These are phyloP conservation scores for Saxicola maurus DNA, from an alignment of 2,797 vertebrate species.

Conservation along the genomic window DNA sequence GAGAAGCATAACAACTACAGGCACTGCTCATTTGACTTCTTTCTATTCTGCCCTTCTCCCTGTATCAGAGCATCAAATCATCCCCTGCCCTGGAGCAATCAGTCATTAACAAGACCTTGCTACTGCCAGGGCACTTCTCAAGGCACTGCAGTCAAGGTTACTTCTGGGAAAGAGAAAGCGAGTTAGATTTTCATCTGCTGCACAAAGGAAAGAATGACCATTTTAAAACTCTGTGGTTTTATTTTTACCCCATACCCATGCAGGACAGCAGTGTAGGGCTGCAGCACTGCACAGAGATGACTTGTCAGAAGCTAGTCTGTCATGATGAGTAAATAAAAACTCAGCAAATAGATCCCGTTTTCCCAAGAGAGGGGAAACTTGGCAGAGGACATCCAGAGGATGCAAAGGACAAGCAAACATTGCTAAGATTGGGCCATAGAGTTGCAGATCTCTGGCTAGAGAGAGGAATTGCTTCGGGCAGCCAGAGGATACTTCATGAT, in stretches of 20 bases:
- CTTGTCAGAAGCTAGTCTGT: neutral
- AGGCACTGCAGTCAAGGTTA: neutral
- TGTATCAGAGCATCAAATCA: neutral
- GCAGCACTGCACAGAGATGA: neutral
- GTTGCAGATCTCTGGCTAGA: neutral
- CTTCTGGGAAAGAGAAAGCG: neutral
- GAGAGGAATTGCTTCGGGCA: neutral
- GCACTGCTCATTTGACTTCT: neutral
- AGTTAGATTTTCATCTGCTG: neutral
- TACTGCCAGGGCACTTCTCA: neutral
- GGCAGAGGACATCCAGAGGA: neutral
- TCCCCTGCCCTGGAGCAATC: neutral
- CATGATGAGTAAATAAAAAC: neutral
- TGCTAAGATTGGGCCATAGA: neutral
- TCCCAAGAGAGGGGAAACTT: neutral
- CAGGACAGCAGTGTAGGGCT: neutral
- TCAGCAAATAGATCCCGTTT: neutral
- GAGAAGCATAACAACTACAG: neutral
- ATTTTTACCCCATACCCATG: neutral
- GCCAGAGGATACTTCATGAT: neutral
- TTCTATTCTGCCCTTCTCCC: neutral
- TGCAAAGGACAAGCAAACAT: neutral
- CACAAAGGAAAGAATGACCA: neutral
- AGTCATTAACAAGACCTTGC: neutral
- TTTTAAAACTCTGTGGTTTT: neutral